These are phyloP conservation scores for Crocuta crocuta DNA, from an alignment of 2,113 vertebrate genomes.

Conservation along the genomic window DNA sequence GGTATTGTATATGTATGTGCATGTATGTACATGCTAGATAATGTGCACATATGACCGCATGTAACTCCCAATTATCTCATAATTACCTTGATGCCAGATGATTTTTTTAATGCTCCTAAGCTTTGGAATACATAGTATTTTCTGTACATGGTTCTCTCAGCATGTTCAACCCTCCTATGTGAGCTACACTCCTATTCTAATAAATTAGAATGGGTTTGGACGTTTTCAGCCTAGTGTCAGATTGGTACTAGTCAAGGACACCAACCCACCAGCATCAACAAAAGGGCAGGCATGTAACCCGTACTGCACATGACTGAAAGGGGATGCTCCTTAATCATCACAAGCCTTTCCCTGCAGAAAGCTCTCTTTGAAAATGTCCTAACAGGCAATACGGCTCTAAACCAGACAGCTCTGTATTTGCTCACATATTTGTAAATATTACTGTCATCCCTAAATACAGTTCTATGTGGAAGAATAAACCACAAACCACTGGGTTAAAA, in stretches of 20 bases:
- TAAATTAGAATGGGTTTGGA: background rate
- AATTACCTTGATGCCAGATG: background rate
- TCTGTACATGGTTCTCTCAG: background rate
- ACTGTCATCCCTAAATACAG: background rate
- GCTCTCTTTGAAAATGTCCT: background rate
- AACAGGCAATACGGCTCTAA: background rate
- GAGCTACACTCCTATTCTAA: background rate
- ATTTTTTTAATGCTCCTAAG: background rate
- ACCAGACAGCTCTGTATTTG: background rate
- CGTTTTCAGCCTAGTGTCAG: background rate
- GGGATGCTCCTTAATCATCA: background rate
- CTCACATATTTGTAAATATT: background rate
- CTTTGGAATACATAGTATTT: background rate
- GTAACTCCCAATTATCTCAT: slow-evolving; percentile 17
- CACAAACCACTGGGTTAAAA: background rate
- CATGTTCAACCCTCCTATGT: background rate
- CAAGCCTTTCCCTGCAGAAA: background rate
- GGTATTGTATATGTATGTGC: background rate
- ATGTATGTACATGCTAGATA: background rate
- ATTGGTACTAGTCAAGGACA: background rate
- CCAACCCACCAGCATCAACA: background rate
- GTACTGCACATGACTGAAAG: background rate
- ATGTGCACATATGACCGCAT: background rate
- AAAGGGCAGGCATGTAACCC: background rate
- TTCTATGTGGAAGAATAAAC: background rate